phyloP scores from a whole-genome alignment of 1,140 invertebrate genomes.

The Mactra quadrangularis region DNA sequence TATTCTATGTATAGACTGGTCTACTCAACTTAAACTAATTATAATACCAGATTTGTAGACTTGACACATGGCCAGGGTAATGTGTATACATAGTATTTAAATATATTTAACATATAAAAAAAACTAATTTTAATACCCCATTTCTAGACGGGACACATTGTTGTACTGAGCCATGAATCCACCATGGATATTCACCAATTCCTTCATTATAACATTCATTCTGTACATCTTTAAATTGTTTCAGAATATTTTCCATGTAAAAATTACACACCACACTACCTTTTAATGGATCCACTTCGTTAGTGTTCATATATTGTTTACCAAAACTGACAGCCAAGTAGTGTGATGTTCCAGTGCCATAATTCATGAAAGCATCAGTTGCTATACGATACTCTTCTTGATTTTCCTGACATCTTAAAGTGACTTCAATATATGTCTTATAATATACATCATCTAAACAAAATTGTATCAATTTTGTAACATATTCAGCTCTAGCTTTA shows the following conservation, averaged over 20 bases:
- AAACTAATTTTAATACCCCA: too few relatives aligned
- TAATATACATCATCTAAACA: conserved; percentile 63
- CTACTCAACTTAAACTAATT: too few relatives aligned
- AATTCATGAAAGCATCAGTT: conserved; percentile 39
- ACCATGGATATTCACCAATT: conserved; percentile 31
- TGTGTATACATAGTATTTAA: too few relatives aligned
- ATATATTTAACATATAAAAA: too few relatives aligned
- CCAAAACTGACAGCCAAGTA: conserved; percentile 61
- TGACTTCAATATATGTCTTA: conserved; percentile 66
- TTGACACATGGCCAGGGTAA: too few relatives aligned
- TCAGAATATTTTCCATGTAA: conserved; percentile 16
- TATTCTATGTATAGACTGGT: too few relatives aligned
- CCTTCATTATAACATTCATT: conserved; percentile 42
- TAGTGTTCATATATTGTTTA: not conserved
- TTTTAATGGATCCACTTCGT: conserved; percentile 3
- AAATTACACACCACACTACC: conserved; percentile 64
- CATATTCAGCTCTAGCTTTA: not conserved
- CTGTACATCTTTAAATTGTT: conserved; percentile 34
- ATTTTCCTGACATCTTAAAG: conserved; percentile 46
- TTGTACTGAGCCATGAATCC: conserved; percentile 34
- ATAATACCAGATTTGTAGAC: too few relatives aligned
- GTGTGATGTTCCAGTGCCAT: not conserved
- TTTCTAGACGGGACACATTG: too few relatives aligned
- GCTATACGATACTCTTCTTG: conserved; percentile 57
- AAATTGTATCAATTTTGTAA: conserved; percentile 63